Conservation (phyloP, 2,888 invertebrate genomes). For the Drosophila koepferae region DNA sequence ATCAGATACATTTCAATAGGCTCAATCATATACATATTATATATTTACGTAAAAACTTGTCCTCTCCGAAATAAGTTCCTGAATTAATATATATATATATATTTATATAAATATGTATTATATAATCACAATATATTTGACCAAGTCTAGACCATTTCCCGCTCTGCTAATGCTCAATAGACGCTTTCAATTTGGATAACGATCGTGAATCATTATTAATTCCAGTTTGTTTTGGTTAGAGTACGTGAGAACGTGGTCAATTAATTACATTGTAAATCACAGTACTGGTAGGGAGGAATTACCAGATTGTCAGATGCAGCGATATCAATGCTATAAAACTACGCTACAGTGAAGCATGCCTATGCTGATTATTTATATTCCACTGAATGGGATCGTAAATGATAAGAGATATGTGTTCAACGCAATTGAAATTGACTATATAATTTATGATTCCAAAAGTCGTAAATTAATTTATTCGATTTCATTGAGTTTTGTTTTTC, state of each 20-base stretch:
- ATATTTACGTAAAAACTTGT: no score
- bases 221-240: background rate
- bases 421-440: background rate
- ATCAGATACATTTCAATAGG: no score
- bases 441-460: conserved; percentile 11
- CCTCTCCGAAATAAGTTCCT: no score
- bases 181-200: background rate
- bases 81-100: no score
- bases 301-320: background rate
- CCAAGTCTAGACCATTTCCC: background rate
- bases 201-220: conserved; percentile 4
- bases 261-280: conserved; percentile 8
- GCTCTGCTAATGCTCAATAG: background rate
- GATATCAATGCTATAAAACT: background rate
- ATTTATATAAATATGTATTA: no score
- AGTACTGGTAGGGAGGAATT: conserved; percentile 6
- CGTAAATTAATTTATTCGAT: conserved; percentile 3
- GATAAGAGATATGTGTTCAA: conserved; percentile 13
- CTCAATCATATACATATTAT: no score
- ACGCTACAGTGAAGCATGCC: conserved; percentile 23
- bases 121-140: background rate
- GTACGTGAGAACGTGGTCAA: conserved; percentile 7
- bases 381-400: conserved; percentile 8
- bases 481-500: conserved; percentile 12
- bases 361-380: background rate